A percentile compares a stretch with the other conserved stretches of the same genome.
Conservation (phyloP, 2,113 vertebrate genomes). For the Burhinus oedicnemus region DNA sequence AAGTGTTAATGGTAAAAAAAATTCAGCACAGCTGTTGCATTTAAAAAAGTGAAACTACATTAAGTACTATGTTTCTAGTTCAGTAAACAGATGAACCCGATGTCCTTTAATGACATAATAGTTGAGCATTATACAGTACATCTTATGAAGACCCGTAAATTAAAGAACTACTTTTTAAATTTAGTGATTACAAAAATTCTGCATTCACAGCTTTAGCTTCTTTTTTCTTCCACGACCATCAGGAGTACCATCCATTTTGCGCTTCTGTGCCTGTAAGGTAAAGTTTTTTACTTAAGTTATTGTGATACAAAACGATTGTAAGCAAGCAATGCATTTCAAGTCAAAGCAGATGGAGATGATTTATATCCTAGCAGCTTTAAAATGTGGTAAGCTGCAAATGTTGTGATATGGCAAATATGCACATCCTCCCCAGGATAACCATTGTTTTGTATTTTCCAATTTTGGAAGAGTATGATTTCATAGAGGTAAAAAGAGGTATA, state of each 20-base stretch:
- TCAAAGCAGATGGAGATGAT: background rate
- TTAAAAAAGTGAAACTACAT: conserved; percentile 85
- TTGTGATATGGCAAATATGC: background rate
- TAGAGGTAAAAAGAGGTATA: rapidly evolving
- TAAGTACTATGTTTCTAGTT: conserved; percentile 83
- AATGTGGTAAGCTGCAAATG: background rate
- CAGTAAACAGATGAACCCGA: conserved; percentile 83
- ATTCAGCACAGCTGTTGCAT: conserved; percentile 91
- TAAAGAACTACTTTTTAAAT: conserved; percentile 83
- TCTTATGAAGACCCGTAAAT: conserved; percentile 91
- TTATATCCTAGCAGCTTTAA: background rate
- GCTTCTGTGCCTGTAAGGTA: conserved; percentile 88
- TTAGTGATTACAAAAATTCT: conserved; percentile 73
- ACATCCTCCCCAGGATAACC: background rate
- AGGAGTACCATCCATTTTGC: conserved; percentile 90
- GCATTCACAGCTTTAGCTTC: conserved; percentile 94
- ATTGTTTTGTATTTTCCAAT: background rate
- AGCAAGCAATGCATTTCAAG: background rate
- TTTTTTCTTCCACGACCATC: conserved; percentile 95
- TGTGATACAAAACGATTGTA: background rate
- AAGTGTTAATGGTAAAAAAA: conserved; percentile 92
- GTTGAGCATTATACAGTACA: conserved; percentile 87
- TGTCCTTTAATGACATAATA: conserved; percentile 84
- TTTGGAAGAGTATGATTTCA: background rate
- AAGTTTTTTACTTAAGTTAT: background rate